Evolutionary conservation across 1,140 invertebrate genomes (phyloP), one percentile per base, ranked within the genome.

Genomic region (Aplysia californica): DNA sequence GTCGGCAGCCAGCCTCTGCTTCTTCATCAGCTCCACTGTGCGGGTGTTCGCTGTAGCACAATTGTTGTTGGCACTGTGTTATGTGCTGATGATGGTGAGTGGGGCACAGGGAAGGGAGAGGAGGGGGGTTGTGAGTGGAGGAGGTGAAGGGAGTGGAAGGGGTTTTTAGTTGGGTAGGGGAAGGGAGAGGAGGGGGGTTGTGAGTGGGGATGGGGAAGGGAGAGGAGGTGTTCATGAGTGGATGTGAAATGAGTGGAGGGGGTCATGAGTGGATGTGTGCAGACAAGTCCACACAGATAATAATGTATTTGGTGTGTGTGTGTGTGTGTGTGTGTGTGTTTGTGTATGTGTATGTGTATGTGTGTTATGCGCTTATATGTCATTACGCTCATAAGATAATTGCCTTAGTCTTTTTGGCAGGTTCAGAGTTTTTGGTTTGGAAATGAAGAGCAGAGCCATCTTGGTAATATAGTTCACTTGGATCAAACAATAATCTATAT

Each of bases 61-160:
- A 35, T 39, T 75, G 1, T n/a, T 55, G 18, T 23, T 75, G 33
- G 59, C 72, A 0, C 29, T 75, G 33, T 50, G 5, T 3, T 75
- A 75, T 31, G 72, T 75, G 3, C 61, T 75, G 15, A 75, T 75
- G 72, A 75, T 75, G 72, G 72, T 75, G 33, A 29, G 72, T 61
- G 58, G 26, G 10, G 58, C 26, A 6, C 29, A 26, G 58, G 20
- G 29, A 6, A 10, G 58, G 10, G 58, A 6, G 18, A 26, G 20
- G 18, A 6, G 29, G 10, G 58, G 6, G 18, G 58, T 6, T 61
- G 58, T 23, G 18, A 26, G 29, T 61, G 58, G 6, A 23, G 10
- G 29, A 23, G 58, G 29, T 61, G 58, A 18, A 10, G 58, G 6
- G 10, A 26, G 6, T 10, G 58, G 29, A 10, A 26, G 29, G 18